Percentiles rank a stretch among this genome's conserved stretches.
phyloP scores from a whole-genome alignment of 2,113 vertebrate genomes.

The Phalacrocorax aristotelis region DNA sequence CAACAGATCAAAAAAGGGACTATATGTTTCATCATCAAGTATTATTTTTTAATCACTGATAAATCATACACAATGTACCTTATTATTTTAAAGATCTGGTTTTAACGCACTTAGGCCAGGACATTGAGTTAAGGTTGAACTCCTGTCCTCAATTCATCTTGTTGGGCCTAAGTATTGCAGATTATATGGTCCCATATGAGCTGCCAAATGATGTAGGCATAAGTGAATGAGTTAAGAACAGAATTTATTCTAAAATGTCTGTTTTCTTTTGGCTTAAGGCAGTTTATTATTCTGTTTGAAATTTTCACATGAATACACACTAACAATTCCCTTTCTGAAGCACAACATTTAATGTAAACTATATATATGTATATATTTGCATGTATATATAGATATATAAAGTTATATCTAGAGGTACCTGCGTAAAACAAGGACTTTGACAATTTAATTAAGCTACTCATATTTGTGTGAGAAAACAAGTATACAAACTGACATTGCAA shows the following conservation, averaged over 20 bases:
- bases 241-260: not conserved
- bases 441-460: no score
- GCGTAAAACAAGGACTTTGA: no score
- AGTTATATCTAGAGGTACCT: no score
- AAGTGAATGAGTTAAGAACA: slow-evolving; percentile 41
- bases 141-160: slow-evolving; percentile 38
- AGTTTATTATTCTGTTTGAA: not conserved
- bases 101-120: slow-evolving; percentile 7
- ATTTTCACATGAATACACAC: not conserved
- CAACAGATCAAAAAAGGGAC: no score
- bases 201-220: not conserved
- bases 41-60: no score
- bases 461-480: no score
- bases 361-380: no score
- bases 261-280: not conserved
- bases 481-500: no score
- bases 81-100: not conserved
- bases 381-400: not conserved
- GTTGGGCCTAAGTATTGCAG: not conserved
- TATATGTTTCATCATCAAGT: no score
- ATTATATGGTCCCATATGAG: not conserved
- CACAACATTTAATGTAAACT: not conserved
- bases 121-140: slow-evolving; percentile 27
- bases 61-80: no score
- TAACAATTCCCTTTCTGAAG: not conserved